phyloP scores from a whole-genome alignment of 2,888 invertebrate genomes.

The Drosophila meridiana region DNA sequence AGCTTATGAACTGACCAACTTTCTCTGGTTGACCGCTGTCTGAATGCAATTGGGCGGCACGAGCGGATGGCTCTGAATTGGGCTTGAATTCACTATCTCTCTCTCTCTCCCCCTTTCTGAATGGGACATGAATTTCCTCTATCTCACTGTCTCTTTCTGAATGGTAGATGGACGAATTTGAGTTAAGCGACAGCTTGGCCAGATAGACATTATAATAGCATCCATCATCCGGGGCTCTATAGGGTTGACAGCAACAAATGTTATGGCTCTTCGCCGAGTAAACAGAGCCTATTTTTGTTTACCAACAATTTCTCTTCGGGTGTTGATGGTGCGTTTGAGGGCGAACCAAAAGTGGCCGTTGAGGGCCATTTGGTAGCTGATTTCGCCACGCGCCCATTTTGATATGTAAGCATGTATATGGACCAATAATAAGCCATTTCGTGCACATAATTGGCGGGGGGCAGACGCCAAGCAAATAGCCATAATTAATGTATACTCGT shows the following conservation, averaged over 20 bases:
- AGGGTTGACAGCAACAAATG: conserved; percentile 58
- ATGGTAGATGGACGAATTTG: conserved; percentile 19
- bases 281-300: conserved; percentile 68
- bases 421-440: conserved; percentile 77
- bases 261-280: conserved; percentile 56
- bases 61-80: not conserved
- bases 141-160: not conserved
- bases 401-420: conserved; percentile 44
- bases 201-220: conserved; percentile 70
- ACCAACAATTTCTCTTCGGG: conserved; percentile 35
- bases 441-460: conserved; percentile 74
- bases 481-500: conserved; percentile 75
- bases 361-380: conserved; percentile 68
- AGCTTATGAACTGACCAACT: conserved; percentile 50
- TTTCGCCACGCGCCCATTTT: conserved; percentile 43
- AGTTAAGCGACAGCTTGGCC: conserved; percentile 48
- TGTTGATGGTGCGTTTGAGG: conserved; percentile 67
- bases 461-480: conserved; percentile 68
- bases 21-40: conserved; percentile 18
- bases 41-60: conserved; percentile 14
- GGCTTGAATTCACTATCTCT: not conserved
- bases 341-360: conserved; percentile 63
- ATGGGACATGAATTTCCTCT: not conserved
- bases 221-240: conserved; percentile 65
- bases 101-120: not conserved